Evolutionary conservation across 1,140 invertebrate genomes (phyloP).

Genomic region (Phenacoccus solenopsis): DNA sequence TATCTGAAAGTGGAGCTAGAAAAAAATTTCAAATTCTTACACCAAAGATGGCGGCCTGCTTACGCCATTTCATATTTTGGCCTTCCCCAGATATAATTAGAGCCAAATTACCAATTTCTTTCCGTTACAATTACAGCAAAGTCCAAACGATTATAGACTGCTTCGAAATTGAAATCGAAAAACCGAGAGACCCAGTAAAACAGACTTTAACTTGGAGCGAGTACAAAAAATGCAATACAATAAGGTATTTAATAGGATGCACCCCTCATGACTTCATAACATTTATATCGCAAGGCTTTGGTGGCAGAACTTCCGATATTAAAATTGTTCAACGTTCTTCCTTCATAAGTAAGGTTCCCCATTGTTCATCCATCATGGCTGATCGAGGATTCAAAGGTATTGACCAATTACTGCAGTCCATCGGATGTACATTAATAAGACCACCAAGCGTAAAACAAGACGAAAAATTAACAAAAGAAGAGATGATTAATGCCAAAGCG

Average conservation of each 20-base stretch:
- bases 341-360: conserved; percentile 28
- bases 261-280: conserved; percentile 35
- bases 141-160: conserved; percentile 5
- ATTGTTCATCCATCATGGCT: conserved; percentile 29
- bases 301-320: conserved; percentile 32
- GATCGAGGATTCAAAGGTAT: conserved; percentile 35
- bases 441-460: conserved; percentile 32
- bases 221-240: conserved; percentile 33
- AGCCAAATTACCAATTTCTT: not conserved
- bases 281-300: conserved; percentile 34
- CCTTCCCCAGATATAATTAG: not conserved
- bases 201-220: conserved; percentile 26
- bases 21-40: not conserved
- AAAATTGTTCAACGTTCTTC: conserved; percentile 31
- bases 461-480: conserved; percentile 27
- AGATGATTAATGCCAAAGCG: conserved; percentile 31
- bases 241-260: conserved; percentile 34
- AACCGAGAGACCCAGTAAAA: not conserved
- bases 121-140: not conserved
- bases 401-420: conserved; percentile 24
- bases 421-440: conserved; percentile 30
- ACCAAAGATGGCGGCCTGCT: not conserved
- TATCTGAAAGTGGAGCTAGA: not conserved
- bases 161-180: conserved; percentile 17
- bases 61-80: conserved; percentile 9